phyloP scores from a whole-genome alignment of 1,140 invertebrate genomes.

The Periplaneta americana region DNA sequence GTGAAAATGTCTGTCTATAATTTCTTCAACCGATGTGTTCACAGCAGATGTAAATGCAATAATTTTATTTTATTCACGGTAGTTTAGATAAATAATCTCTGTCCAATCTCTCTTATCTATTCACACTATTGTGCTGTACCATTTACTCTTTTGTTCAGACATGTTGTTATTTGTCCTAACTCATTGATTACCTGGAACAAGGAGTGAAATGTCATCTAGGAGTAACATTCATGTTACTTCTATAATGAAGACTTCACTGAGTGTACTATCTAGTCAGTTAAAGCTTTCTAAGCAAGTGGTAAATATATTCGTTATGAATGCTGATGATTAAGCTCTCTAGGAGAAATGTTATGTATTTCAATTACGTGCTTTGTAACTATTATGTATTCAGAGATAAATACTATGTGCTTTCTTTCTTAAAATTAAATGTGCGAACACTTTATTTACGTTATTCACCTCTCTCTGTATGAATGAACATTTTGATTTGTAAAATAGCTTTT shows the following conservation, averaged over 20 bases:
- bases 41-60: background rate
- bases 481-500: background rate
- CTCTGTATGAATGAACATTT: conserved; percentile 4
- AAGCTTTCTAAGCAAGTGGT: background rate
- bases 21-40: conserved; percentile 27
- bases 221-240: background rate
- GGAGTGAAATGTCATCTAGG: background rate
- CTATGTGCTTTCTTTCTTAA: conserved; percentile 1
- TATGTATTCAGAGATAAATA: background rate
- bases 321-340: background rate
- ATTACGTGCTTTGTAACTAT: background rate
- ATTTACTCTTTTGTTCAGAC: background rate
- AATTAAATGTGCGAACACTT: background rate
- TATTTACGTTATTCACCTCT: background rate
- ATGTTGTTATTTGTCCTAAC: background rate
- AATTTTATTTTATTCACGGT: background rate
- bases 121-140: background rate
- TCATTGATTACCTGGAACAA: background rate
- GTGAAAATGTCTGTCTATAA: background rate
- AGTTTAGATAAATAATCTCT: background rate
- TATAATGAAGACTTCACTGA: background rate
- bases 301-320: background rate
- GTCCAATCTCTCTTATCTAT: background rate
- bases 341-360: background rate
- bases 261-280: conserved; percentile 8